Base-by-base conservation (phyloP, 2,797 vertebrate genomes). In the Synanceia verrucosa region DNA sequence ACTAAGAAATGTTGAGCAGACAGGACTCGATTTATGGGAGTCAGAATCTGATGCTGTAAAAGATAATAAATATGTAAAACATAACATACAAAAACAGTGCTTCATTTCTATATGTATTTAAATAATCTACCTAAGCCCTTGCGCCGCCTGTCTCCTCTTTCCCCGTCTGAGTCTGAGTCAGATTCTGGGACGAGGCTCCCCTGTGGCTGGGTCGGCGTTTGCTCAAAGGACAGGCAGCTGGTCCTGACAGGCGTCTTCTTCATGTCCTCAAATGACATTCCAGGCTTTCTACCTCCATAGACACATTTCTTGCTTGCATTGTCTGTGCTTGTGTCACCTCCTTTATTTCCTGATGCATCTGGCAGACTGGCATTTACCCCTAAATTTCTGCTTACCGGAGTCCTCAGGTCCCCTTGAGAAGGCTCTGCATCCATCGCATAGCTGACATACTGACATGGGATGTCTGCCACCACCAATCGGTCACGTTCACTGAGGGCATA, bases 401-500 rank as follows among this genome's bases (percentile, higher is more conserved):
- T 76, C 56, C 13, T 70, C 1, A 3, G 12, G 2, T 72, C 55
- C 46, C 19, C 53, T 50, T 73, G 67, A 52, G 63, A 55, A 29
- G 70, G 52, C 16, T n/a, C 61, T 14, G 58, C 28, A 5, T 83
- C 55, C 56, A 28, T 21, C 33, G 60, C 9, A 1, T 76, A 84
- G 31, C 70, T 79, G 18, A 91, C 83, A 78, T 94, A 97, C 64
- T 94, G 94, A 84, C 96, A 97, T 2, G 94, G 95, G 75, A 97
- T 92, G 56, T 97, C 96, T 1, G 96, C 96, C 68, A 97, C 82
- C 67, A 95, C 78, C 81, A 97, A 83, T 46, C 84, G 67, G 50
- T 97, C 95, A 26, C 92, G 90, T 29, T 96, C 90, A 8, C 79
- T 85, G 48, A 97, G 92, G 39, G 92, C 92, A 34, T 97, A 96